Conservation (phyloP, 2,888 invertebrate genomes). For the Zonitis immaculata region DNA sequence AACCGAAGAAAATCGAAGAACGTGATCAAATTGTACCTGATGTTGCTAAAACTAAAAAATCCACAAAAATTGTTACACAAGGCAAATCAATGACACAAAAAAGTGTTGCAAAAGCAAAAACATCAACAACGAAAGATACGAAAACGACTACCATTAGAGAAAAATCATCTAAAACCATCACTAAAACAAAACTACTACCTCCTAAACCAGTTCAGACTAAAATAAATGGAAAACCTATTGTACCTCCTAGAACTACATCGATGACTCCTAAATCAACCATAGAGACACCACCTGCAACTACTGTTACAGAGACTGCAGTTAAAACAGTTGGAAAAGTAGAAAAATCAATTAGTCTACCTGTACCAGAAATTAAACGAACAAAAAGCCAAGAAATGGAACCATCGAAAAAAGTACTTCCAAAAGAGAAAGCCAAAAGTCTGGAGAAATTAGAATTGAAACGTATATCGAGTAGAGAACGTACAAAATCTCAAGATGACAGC, state of each 20-base stretch:
- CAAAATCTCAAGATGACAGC: conserved; percentile 68
- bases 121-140: conserved; percentile 10
- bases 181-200: conserved; percentile 9
- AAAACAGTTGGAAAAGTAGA: not conserved
- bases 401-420: conserved; percentile 51
- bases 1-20: conserved; percentile 12
- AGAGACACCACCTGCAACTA: conserved; percentile 26
- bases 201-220: conserved; percentile 1
- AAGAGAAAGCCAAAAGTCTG: conserved; percentile 65
- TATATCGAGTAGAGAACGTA: conserved; percentile 58
- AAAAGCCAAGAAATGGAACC: conserved; percentile 61
- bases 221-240: conserved; percentile 4
- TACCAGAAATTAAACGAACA: conserved; percentile 52
- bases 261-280: conserved; percentile 18
- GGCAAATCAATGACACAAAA: conserved; percentile 23
- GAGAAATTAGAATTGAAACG: conserved; percentile 61
- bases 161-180: conserved; percentile 5
- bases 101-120: conserved; percentile 16
- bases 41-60: conserved; percentile 36
- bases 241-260: not conserved
- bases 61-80: conserved; percentile 25
- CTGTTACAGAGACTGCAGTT: conserved; percentile 14
- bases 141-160: conserved; percentile 3
- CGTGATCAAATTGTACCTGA: conserved; percentile 48
- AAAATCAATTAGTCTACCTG: conserved; percentile 10